Conservation (phyloP, 2,888 invertebrate genomes). For the Hirudinaria manillensis region DNA sequence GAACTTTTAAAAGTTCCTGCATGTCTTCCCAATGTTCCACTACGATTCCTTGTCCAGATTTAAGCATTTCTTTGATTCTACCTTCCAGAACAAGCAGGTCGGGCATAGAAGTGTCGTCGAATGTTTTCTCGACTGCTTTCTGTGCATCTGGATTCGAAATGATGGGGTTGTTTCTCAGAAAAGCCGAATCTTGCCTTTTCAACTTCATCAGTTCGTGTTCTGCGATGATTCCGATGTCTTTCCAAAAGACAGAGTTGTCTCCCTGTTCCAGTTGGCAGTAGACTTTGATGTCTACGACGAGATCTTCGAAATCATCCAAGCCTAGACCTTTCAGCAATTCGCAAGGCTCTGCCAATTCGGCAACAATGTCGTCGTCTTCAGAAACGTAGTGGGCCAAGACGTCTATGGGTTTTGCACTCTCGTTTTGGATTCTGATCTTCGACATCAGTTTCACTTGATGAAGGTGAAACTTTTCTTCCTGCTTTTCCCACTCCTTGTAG, state of each 20-base stretch:
- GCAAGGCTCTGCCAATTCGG: slow-evolving; percentile 97
- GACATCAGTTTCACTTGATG: slow-evolving; percentile 90
- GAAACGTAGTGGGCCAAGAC: slow-evolving; percentile 89
- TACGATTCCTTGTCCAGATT: slow-evolving; percentile 80
- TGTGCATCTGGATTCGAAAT: slow-evolving; percentile 76
- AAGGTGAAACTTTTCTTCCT: slow-evolving; percentile 91
- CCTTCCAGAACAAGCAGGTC: slow-evolving; percentile 76
- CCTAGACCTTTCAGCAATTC: slow-evolving; percentile 81
- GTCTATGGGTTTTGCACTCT: slow-evolving; percentile 95
- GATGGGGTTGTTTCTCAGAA: slow-evolving; percentile 42
- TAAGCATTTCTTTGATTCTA: slow-evolving; percentile 80
- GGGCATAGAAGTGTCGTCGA: slow-evolving; percentile 83
- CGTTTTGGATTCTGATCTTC: slow-evolving; percentile 90
- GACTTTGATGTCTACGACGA: slow-evolving; percentile 85
- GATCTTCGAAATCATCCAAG: slow-evolving; percentile 83
- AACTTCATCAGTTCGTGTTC: slow-evolving; percentile 80
- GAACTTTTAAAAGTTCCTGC: slow-evolving; percentile 87
- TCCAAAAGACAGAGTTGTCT: slow-evolving; percentile 85
- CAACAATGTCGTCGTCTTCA: slow-evolving; percentile 71
- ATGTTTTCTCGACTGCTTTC: slow-evolving; percentile 78
- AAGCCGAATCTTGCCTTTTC: slow-evolving; percentile 63
- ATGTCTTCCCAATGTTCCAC: slow-evolving; percentile 94
- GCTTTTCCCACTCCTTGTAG: slow-evolving; percentile 85
- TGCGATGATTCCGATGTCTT: slow-evolving; percentile 88
- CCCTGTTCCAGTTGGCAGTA: slow-evolving; percentile 82